phyloP scores from a whole-genome alignment of 2,113 vertebrate genomes.

The Chelonoidis abingdonii region DNA sequence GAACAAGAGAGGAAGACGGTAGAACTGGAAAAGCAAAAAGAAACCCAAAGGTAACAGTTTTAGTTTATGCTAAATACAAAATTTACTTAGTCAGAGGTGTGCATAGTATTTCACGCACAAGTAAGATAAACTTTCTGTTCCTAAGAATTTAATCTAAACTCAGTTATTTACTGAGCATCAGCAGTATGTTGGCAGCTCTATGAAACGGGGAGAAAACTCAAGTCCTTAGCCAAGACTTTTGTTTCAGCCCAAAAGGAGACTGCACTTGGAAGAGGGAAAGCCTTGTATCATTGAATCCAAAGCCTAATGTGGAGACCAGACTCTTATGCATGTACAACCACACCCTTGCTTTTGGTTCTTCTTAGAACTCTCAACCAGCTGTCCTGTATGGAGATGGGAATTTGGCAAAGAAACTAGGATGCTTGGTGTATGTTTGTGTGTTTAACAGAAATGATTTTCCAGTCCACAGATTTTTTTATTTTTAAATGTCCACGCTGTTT shows the following conservation, averaged over 20 bases:
- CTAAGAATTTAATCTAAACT: neutral
- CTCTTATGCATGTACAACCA: neutral
- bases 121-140: neutral
- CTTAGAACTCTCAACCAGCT: neutral
- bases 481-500: neutral
- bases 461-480: slow-evolving; percentile 15
- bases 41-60: slow-evolving; percentile 79
- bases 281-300: neutral
- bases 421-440: slow-evolving; percentile 25
- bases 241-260: neutral
- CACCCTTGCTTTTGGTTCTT: neutral
- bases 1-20: slow-evolving; percentile 81
- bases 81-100: neutral
- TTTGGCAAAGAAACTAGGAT: slow-evolving; percentile 26
- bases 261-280: neutral
- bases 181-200: neutral
- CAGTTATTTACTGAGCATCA: neutral
- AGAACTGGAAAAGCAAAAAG: slow-evolving; percentile 84
- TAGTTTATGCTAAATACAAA: neutral
- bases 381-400: neutral
- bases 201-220: neutral
- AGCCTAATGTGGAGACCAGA: neutral
- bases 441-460: slow-evolving; percentile 43
- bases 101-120: neutral
- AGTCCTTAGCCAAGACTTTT: neutral